Conservation (phyloP, 2,888 invertebrate species). For the Scelioninae gen. 1 region DNA sequence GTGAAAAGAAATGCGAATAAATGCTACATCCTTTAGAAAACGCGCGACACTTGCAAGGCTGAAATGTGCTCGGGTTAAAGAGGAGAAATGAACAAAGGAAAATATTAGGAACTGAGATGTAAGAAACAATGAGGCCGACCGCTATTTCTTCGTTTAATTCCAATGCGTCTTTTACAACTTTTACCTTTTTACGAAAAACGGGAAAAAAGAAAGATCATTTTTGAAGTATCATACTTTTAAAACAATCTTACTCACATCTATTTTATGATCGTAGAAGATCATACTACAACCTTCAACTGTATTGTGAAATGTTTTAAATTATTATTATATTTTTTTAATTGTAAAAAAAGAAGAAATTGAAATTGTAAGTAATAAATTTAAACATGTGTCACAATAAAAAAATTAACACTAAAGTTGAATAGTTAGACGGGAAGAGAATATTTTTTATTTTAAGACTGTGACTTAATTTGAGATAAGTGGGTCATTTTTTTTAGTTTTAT, state of each 20-base stretch:
- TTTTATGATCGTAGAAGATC: conserved; percentile 9
- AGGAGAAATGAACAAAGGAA: conserved; percentile 30
- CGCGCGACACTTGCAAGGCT: conserved; percentile 27
- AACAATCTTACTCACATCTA: conserved; percentile 8
- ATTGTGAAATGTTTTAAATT: too few species aligned
- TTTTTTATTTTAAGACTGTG: too few species aligned
- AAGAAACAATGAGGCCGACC: conserved; percentile 53
- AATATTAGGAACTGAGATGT: conserved; percentile 45
- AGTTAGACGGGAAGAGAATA: too few species aligned
- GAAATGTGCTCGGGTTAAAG: conserved; percentile 42
- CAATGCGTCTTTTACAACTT: conserved; percentile 30
- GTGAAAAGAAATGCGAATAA: conserved; percentile 51
- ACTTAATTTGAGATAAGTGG: too few species aligned
- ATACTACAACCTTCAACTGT: too few species aligned
- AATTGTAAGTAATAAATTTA: too few species aligned
- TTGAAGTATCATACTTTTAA: conserved; percentile 30
- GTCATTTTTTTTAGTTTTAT: too few species aligned
- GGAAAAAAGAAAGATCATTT: conserved; percentile 2
- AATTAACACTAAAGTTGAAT: too few species aligned
- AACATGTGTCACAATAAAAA: too few species aligned
- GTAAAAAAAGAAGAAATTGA: too few species aligned
- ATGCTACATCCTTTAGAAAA: conserved; percentile 40
- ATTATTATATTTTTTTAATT: too few species aligned
- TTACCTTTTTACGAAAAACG: conserved; percentile 19
- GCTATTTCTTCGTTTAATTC: conserved; percentile 37